These are phyloP conservation scores for Apodemia hepburni DNA, from an alignment of 2,888 invertebrate species.

Conservation along the genomic window DNA sequence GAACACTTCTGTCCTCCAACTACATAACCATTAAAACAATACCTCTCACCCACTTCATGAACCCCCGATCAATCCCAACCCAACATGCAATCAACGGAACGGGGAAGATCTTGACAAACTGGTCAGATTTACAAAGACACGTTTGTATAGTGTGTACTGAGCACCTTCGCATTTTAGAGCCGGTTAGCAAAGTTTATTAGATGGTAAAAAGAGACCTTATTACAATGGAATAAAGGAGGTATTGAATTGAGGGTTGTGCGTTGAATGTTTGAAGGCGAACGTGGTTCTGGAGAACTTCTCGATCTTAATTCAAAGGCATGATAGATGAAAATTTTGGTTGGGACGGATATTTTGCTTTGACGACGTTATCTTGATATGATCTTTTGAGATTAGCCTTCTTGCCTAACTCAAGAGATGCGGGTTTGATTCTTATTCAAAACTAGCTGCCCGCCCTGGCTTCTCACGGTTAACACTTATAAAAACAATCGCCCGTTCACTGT, in stretches of 20 bases:
- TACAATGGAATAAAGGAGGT: slow-evolving; percentile 42
- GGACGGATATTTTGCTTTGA: slow-evolving; percentile 15
- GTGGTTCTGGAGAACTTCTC: slow-evolving; percentile 55
- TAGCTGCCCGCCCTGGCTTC: background rate
- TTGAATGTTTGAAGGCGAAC: slow-evolving; percentile 68
- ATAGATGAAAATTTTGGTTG: slow-evolving; percentile 34
- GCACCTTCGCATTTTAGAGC: slow-evolving; percentile 71
- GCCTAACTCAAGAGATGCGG: background rate
- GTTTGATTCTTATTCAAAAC: background rate
- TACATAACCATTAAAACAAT: slow-evolving; percentile 46
- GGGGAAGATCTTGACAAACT: slow-evolving; percentile 50
- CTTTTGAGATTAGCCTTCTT: slow-evolving; percentile 2
- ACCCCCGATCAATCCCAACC: slow-evolving; percentile 37
- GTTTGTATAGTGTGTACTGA: slow-evolving; percentile 68
- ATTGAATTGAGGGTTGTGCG: slow-evolving; percentile 44
- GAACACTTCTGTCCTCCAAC: slow-evolving; percentile 68
- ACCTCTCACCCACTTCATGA: slow-evolving; percentile 32
- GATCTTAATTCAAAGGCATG: slow-evolving; percentile 43
- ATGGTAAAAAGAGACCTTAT: slow-evolving; percentile 46
- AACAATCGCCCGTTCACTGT: too few relatives aligned
- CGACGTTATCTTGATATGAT: slow-evolving; percentile 10
- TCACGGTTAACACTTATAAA: too few relatives aligned
- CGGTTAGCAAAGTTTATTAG: slow-evolving; percentile 50
- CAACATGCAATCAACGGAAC: slow-evolving; percentile 39
- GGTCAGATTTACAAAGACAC: slow-evolving; percentile 67